A percentile compares a stretch with the other conserved stretches of the same genome.
These are phyloP conservation scores for Drosophila rubida DNA, from an alignment of 2,888 invertebrate genomes.

Conservation along the genomic window DNA sequence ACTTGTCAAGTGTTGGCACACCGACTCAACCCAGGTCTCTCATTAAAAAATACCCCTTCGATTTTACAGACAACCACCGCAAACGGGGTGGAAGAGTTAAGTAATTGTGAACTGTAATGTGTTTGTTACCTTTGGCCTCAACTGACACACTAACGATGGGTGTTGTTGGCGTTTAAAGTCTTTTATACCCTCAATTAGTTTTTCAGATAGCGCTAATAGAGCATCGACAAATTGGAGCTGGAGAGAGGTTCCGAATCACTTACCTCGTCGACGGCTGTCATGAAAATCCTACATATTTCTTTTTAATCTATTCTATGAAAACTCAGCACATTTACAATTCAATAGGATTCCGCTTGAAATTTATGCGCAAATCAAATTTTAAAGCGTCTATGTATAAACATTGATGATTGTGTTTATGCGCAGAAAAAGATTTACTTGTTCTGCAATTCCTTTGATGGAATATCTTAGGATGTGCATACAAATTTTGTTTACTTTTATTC, in stretches of 20 bases:
- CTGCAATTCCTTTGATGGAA: background rate
- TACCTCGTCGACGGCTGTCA: too few species aligned
- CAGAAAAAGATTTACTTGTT: slow-evolving; percentile 5
- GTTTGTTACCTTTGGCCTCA: slow-evolving; percentile 68
- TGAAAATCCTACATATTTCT: background rate
- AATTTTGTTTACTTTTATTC: too few species aligned
- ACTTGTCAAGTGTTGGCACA: slow-evolving; percentile 77
- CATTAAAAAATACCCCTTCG: slow-evolving; percentile 70
- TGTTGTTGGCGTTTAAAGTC: slow-evolving; percentile 51
- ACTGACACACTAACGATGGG: slow-evolving; percentile 51
- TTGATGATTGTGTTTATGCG: slow-evolving; percentile 1
- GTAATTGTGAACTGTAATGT: slow-evolving; percentile 71
- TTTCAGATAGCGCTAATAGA: slow-evolving; percentile 63
- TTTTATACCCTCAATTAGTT: slow-evolving; percentile 84
- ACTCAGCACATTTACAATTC: slow-evolving; percentile 50
- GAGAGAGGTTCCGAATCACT: background rate
- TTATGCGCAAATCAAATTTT: slow-evolving; percentile 46
- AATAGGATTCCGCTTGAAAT: slow-evolving; percentile 35
- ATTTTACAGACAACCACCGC: slow-evolving; percentile 33
- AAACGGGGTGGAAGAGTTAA: slow-evolving; percentile 46
- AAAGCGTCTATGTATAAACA: slow-evolving; percentile 28
- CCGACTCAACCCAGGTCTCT: slow-evolving; percentile 54
- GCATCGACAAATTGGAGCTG: background rate
- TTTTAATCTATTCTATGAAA: slow-evolving; percentile 28
- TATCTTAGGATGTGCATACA: background rate